phyloP scores from a whole-genome alignment of 2,113 vertebrate genomes.

The Toxotes jaculatrix region DNA sequence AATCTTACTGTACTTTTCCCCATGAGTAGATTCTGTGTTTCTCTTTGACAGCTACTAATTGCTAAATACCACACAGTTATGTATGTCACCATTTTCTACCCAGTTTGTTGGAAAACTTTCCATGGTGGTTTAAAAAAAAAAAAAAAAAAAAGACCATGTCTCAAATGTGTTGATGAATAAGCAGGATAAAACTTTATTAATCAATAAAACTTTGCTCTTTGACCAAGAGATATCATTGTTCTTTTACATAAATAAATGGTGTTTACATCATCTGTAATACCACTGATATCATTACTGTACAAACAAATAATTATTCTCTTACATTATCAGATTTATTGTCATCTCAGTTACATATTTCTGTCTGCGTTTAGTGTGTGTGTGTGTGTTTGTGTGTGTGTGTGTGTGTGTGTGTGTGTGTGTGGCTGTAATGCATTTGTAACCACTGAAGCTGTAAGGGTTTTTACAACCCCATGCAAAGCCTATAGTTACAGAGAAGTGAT shows the following conservation, averaged over 20 bases:
- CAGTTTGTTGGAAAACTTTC: background rate
- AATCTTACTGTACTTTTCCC: too few relatives aligned
- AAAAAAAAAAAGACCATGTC: background rate
- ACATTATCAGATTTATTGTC: conserved; percentile 51
- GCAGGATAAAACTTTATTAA: conserved; percentile 94
- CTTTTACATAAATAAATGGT: conserved; percentile 79
- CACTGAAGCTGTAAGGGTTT: conserved; percentile 47
- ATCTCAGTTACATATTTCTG: conserved; percentile 31
- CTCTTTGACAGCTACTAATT: background rate
- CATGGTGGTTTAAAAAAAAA: background rate
- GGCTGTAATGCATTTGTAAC: conserved; percentile 35
- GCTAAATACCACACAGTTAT: background rate
- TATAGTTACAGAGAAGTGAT: conserved; percentile 50
- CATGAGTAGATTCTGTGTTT: too few relatives aligned
- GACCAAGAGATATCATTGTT: conserved; percentile 73
- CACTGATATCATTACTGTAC: conserved; percentile 71
- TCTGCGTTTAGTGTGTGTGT: conserved; percentile 11
- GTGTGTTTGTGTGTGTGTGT: conserved; percentile 35
- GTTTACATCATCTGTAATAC: conserved; percentile 71
- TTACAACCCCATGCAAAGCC: conserved; percentile 76
- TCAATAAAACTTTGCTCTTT: conserved; percentile 91
- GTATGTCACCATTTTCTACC: background rate
- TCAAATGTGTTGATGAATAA: conserved; percentile 44
- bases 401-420: conserved; percentile 32
- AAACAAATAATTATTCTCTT: conserved; percentile 62